Percentiles rank a stretch among this genome's conserved stretches.
phyloP scores from a whole-genome alignment of 2,888 invertebrate species.

The Parasteatoda lunata region DNA sequence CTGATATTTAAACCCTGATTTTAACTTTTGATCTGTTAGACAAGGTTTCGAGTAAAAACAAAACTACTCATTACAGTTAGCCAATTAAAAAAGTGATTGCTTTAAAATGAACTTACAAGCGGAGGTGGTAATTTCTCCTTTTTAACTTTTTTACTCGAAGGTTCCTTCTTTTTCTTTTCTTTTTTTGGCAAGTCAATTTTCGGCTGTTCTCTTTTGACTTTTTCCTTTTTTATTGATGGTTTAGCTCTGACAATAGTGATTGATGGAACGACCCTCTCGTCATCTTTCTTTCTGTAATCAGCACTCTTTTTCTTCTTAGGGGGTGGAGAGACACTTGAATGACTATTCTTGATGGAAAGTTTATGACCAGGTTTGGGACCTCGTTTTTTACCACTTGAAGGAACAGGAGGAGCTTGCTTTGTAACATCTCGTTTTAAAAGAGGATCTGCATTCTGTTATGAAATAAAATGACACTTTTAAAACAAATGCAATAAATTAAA shows the following conservation, averaged over 20 bases:
- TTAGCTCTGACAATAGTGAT: neutral
- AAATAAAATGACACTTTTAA: no score
- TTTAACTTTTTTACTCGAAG: neutral
- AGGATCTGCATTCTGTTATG: no score
- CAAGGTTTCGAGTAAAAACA: no score
- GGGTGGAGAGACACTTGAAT: neutral
- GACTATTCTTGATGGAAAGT: neutral
- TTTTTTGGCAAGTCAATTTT: neutral
- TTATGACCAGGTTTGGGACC: constrained; percentile 7
- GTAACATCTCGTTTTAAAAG: no score
- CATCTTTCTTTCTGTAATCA: neutral
- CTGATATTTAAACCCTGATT: no score
- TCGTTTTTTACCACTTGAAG: constrained; percentile 11
- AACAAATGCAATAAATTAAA: no score
- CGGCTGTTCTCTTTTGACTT: neutral
- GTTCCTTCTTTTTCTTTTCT: constrained; percentile 8
- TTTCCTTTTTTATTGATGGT: neutral
- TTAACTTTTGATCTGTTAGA: no score
- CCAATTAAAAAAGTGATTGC: no score
- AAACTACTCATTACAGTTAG: no score
- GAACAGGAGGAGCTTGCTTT: no score
- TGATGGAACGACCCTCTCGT: neutral
- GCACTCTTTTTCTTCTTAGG: neutral
- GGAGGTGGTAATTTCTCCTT: neutral
- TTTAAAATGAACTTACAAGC: neutral